Evolutionary conservation across 1,140 invertebrate species (phyloP).

Genomic region (Diploscapter pachys): DNA sequence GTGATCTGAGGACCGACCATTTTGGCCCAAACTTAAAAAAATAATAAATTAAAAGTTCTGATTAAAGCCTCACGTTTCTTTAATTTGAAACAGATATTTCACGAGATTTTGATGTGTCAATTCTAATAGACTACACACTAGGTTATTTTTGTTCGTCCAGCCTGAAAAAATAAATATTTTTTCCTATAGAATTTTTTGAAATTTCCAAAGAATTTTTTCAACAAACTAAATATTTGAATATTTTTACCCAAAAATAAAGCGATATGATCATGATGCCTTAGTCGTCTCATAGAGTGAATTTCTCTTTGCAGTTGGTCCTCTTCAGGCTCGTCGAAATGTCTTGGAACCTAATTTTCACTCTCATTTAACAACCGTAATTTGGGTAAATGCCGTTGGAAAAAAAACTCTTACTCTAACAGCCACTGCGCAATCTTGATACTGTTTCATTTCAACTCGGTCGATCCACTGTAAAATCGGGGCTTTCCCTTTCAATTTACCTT

Average conservation of each 20-base stretch:
- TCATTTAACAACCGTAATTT: neutral
- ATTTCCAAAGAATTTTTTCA: no score
- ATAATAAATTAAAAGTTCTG: neutral
- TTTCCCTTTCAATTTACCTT: constrained; percentile 40
- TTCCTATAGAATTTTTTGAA: no score
- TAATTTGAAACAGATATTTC: constrained; percentile 40
- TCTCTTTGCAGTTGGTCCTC: constrained; percentile 37
- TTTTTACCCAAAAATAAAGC: constrained; percentile 29
- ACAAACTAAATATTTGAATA: no score
- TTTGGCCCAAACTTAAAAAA: neutral
- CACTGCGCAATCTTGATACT: constrained; percentile 42
- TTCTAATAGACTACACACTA: constrained; percentile 37
- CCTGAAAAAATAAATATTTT: no score
- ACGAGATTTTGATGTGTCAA: constrained; percentile 40
- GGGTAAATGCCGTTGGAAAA: neutral
- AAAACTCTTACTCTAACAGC: constrained; percentile 29
- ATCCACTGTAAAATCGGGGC: constrained; percentile 42
- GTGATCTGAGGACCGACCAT: neutral
- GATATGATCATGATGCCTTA: constrained; percentile 38
- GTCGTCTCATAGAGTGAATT: constrained; percentile 36
- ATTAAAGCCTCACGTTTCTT: constrained; percentile 29
- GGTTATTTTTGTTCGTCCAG: constrained; percentile 38
- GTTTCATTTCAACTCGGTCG: constrained; percentile 38
- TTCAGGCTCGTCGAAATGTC: constrained; percentile 38
- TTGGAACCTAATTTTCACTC: constrained; percentile 23